Base-by-base conservation (phyloP, 2,797 vertebrate genomes). In the Anguilla obscura region DNA sequence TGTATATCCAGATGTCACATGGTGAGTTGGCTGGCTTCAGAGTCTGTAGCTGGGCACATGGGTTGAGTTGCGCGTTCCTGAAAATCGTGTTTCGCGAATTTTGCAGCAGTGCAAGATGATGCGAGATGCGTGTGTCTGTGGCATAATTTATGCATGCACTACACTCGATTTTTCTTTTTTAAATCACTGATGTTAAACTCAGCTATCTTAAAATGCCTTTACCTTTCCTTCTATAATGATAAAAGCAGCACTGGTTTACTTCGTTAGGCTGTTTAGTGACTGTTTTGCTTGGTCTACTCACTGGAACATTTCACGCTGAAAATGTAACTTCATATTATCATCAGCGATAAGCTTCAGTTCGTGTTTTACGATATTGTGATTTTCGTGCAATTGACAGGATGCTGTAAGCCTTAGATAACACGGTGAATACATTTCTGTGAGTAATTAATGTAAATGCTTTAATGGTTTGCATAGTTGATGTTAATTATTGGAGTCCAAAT, bases 1-100 rank as follows among this genome's bases (percentile, higher is more conserved):
- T 96, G 90, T 95, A 95, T 86, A 92, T 90, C 84, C 94, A 94
- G 0, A 56, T 90, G 84, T 94, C 96, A 89, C 94, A 95, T 7
- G 97, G 98, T 99, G 94, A 97, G 97, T 92, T 48, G 52, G 36
- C 1, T 80, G n/a, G 30, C 18, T 58, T 40, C 30, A 18, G 33
- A 24, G 36, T 40, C 36, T 48, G 45, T 48, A 6, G 79, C 24
- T 48, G 45, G 79, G 79, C 21, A 82, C 27, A 12, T 24, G 33
- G n/a, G 79, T 50, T 24, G 21, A 48, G 1, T 21, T n/a, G 79
- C 79, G 79, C 79, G 18, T 18, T 50, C 40, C 45, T 24, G 45
- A n/a, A 50, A 21, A 45, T 24, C 21, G 10, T 50, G 30, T n/a
- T 82, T 50, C 21, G 74, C 45, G 21, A n/a, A 8, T 50, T 21